Percentiles rank a stretch among this genome's conserved stretches.
phyloP scores from a whole-genome alignment of 2,888 invertebrate species.

The Drosophila neutralis region DNA sequence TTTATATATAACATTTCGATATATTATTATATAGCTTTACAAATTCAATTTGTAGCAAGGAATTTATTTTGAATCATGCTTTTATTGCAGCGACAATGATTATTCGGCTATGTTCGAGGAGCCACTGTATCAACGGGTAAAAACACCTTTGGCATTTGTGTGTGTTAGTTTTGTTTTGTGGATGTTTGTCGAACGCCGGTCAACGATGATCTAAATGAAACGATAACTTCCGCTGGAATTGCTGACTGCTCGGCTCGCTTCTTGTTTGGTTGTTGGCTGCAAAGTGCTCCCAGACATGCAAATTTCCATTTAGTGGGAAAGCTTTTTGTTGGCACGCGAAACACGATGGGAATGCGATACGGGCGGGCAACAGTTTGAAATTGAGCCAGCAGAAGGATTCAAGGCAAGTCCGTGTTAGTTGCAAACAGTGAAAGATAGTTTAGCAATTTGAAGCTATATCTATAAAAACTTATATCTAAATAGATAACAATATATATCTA shows the following conservation, averaged over 20 bases:
- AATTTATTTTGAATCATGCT: background rate
- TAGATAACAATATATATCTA: background rate
- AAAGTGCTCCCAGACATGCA: conserved; percentile 73
- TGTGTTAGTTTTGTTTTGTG: conserved; percentile 29
- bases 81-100: background rate
- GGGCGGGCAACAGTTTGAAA: conserved; percentile 37
- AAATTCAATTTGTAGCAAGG: no score
- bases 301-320: conserved; percentile 72
- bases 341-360: conserved; percentile 16
- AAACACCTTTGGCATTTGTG: conserved; percentile 19
- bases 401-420: background rate
- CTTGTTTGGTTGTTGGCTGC: conserved; percentile 10
- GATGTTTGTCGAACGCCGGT: conserved; percentile 25
- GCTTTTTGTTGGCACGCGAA: conserved; percentile 50
- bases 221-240: conserved; percentile 64
- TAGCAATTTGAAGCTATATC: background rate
- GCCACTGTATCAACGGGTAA: background rate
- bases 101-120: background rate
- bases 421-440: background rate
- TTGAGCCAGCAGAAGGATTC: background rate
- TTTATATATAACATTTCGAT: background rate
- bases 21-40: no score
- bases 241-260: conserved; percentile 21
- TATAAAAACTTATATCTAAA: background rate
- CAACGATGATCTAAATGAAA: conserved; percentile 66